Evolutionary conservation across 30 jellyfish, hydroid and myxozoan species (phyloP), one percentile per base, ranked within the genome.

Genomic region (Rhopilema esculentum): DNA sequence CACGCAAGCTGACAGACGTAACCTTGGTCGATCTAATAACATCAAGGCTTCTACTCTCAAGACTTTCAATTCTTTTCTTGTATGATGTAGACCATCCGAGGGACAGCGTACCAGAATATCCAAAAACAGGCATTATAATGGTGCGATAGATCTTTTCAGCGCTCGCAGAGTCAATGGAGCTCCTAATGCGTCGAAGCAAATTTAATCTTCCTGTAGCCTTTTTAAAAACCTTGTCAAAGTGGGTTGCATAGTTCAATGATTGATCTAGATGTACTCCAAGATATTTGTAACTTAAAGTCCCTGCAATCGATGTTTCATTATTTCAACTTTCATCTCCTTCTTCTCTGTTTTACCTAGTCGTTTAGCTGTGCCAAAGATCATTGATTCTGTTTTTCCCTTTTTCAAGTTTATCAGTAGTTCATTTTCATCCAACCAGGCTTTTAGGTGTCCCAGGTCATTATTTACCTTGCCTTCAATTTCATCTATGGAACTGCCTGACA

Each of bases 301-400:
- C 85, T 22, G 62, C 49, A 61, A 83, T 70, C 72, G 48, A 28
- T 40, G 62, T 66, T 53, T 85, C 92, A 83, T 83, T 64, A 67
- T 23, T 28, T 69, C 52, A 64, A 83, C 70, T 81, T 81, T 61
- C 83, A 81, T 81, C 62, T 66, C 91, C 57, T 69, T 83, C 69
- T 53, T 65, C 69, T 83, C 92, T 16, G 72, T 53, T 83, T 83
- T 83, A 83, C 66, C 26, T 33, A 83, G 92, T 68, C 85, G 71
- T 81, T 83, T 83, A 19, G 92, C 69, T 83, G 92, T 83, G 69
- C 92, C 92, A 71, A 83, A 83, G 77, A 83, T 83, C 92, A 83
- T 83, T 61, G 92, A 30, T 83, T 83, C 92, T 69, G 86, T 88
- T 69, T 78, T 77, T 31, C 96, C 91, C 28, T 88, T 88, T 66